A percentile compares a stretch with the other conserved stretches of the same genome.
phyloP scores from a whole-genome alignment of 2,888 invertebrate species.

The Trichacis sp. region DNA sequence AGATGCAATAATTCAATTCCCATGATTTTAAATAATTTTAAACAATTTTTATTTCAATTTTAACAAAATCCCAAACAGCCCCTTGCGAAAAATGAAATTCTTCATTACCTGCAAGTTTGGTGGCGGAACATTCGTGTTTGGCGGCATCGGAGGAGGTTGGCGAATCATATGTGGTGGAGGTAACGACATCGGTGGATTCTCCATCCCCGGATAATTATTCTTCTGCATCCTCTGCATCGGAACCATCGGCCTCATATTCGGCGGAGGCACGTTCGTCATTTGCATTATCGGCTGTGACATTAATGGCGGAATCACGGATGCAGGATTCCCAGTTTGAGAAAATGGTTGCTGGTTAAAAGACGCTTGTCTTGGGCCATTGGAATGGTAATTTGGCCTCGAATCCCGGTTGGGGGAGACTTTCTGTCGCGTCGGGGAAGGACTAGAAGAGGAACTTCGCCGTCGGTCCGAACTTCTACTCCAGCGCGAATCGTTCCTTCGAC shows the following conservation, averaged over 20 bases:
- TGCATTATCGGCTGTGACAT: constrained; percentile 59
- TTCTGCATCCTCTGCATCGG: constrained; percentile 52
- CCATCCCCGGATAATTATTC: constrained; percentile 49
- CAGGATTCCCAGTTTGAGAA: constrained; percentile 45
- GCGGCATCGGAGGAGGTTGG: constrained; percentile 52
- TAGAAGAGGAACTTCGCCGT: constrained; percentile 60
- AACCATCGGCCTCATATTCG: constrained; percentile 54
- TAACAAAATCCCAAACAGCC: too few relatives aligned
- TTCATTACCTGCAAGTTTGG: constrained; percentile 56
- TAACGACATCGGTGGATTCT: constrained; percentile 53
- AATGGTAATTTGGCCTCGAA: constrained; percentile 49
- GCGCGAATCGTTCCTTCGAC: constrained; percentile 56
- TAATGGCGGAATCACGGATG: constrained; percentile 53
- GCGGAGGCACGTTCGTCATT: constrained; percentile 58
- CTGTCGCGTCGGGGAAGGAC: constrained; percentile 60
- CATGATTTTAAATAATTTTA: too few relatives aligned
- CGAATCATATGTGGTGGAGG: constrained; percentile 37
- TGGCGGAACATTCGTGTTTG: constrained; percentile 64
- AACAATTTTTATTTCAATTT: too few relatives aligned
- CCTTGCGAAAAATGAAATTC: too few relatives aligned
- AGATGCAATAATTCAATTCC: too few relatives aligned
- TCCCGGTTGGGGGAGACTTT: constrained; percentile 56
- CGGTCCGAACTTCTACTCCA: constrained; percentile 57
- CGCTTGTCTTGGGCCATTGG: constrained; percentile 50
- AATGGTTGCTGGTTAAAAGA: constrained; percentile 51